Evolutionary conservation across 64 coral and sea anemone genomes (phyloP), one percentile per base, ranked within the genome.

Genomic region (Montipora efflorescens): DNA sequence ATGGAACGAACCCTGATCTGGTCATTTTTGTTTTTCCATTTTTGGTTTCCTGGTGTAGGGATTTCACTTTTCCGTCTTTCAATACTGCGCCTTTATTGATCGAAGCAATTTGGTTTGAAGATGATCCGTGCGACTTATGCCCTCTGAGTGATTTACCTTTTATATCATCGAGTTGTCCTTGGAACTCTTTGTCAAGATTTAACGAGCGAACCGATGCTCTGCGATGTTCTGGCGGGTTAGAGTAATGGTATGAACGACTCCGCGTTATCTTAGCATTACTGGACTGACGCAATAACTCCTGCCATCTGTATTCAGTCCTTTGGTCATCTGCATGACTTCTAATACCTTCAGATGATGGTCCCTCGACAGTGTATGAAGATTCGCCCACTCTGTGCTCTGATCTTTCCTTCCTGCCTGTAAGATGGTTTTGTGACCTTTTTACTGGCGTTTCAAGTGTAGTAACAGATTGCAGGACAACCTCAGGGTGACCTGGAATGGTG

Each of bases 261-360:
- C 43, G 62, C 48, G 45, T 50, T 11, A 23, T 50, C 47, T 43
- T 70, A 5, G 19, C n/a, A 86, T 49, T 64, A 13, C 82, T 86
- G 11, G 59, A 45, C 47, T 71, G 62, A 51, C 43, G 64, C 66
- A 71, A 7, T 47, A 86, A 16, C 8, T 67, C 68, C 9, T 86
- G 46, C 82, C 82, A 71, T 18, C 36, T 86, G 64, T 86, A 86
- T 71, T 86, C 82, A 86, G 82, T 69, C 8, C 82, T 69, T 71
- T 70, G 82, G 44, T 48, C 47, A 19, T 71, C 62, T 48, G 19
- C 7, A 67, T 44, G 82, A 48, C 66, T 48, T 8, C 53, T 8
- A 45, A 22, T 48, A 67, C 12, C 55, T 64, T 51, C 6, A 47
- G 59, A 9, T 57, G 8, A 4, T 45, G 43, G 45, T 2, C 14